Conservation (phyloP, 2,797 vertebrate genomes). For the Salarias fasciatus region DNA sequence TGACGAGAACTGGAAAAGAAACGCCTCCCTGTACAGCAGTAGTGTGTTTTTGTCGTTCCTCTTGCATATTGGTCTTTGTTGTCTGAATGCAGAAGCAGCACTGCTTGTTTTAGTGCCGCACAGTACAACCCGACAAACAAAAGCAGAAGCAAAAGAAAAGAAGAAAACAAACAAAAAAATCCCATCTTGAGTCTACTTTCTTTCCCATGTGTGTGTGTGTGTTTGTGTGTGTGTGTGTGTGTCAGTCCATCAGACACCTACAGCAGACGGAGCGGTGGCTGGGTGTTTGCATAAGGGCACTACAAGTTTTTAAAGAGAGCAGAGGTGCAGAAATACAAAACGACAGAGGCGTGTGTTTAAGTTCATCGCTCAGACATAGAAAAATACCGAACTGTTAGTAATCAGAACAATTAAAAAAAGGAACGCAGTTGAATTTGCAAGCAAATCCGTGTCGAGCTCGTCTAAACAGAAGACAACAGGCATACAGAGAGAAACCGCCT, state of each 20-base stretch:
- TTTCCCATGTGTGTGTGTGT: neutral
- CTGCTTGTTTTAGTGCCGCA: conserved; percentile 55
- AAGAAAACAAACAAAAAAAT: conserved; percentile 29
- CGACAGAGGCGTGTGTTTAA: conserved; percentile 63
- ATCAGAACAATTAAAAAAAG: conserved; percentile 12
- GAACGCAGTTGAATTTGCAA: conserved; percentile 62
- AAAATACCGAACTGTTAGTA: conserved; percentile 74
- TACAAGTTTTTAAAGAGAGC: conserved; percentile 71
- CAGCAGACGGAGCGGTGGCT: conserved; percentile 71
- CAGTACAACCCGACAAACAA: conserved; percentile 53
- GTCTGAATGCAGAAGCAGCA: conserved; percentile 52
- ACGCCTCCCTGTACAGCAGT: conserved; percentile 80
- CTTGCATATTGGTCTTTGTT: conserved; percentile 81
- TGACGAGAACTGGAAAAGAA: conserved; percentile 77
- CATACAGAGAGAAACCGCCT: conserved; percentile 56
- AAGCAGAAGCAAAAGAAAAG: conserved; percentile 5
- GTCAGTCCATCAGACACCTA: conserved; percentile 50
- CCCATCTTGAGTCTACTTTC: conserved; percentile 31
- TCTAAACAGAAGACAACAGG: conserved; percentile 48
- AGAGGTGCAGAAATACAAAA: conserved; percentile 70
- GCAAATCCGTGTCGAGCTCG: conserved; percentile 66
- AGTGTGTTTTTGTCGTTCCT: conserved; percentile 72
- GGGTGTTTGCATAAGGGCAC: conserved; percentile 80
- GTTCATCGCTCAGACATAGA: conserved; percentile 71
- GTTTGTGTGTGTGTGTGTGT: conserved; percentile 29